Evolutionary conservation across 2,797 vertebrate species (phyloP), one percentile per base, ranked within the genome.

Genomic region (Lacerta bilineata): DNA sequence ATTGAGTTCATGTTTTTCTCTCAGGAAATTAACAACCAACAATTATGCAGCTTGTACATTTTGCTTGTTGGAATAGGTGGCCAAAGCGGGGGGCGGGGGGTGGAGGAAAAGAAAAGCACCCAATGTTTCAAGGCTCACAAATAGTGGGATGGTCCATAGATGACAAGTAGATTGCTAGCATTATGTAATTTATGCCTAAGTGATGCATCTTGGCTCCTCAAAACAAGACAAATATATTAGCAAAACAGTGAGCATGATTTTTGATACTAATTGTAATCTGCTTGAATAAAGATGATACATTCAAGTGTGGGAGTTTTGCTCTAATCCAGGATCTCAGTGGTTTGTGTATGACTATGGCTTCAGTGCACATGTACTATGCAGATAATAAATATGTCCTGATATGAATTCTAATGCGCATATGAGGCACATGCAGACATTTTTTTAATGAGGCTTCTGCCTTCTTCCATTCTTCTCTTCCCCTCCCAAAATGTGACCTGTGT

Each of bases 1-100:
- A 95, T 91, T 86, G 87, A 95, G 80, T 95, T 95, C 90, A 88
- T 92, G 90, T 95, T 96, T 95, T 95, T 91, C 87, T 95, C 85
- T 84, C 64, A 90, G 92, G 86, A 93, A 96, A 94, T 93, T 92
- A 96, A 33, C 66, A 91, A 92, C 83, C 46, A 94, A 94, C 86
- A 95, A 90, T 95, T 94, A 95, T 85, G 82, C 55, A 92, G 25
- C 59, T 92, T 95, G 79, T 91, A 89, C 8, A 59, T 93, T 89
- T 89, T 89, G 90, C 91, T 27, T 18, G 75, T 78, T 59, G 90
- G 89, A 87, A 23, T 84, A 55, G 50, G 50, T 55, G 50, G 50
- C 50, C 50, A 55, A 55, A 55, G 50, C 50, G 91, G 91, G 20
- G 61, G 61, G 61, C 17, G 5, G 61, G 20, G 61, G 61, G 61